A percentile compares a stretch with the other conserved stretches of the same genome.
Conservation (phyloP, 2,113 vertebrate genomes). For the Numenius arquata region DNA sequence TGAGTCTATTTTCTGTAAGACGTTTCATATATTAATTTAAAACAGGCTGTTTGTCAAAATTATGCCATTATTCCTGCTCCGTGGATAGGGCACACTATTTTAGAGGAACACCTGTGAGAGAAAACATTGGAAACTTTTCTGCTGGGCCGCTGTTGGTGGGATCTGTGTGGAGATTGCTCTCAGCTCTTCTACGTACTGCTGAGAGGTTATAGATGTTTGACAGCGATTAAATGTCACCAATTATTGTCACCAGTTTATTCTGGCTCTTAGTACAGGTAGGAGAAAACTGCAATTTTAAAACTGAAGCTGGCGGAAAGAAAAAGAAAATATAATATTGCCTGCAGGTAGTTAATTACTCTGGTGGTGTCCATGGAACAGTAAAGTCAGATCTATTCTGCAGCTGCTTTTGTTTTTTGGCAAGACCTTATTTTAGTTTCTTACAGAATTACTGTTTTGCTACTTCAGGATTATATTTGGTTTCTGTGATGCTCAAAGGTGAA, state of each 20-base stretch:
- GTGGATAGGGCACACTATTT: background rate
- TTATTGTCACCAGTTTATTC: background rate
- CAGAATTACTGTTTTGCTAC: background rate
- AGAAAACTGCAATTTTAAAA: background rate
- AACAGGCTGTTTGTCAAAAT: background rate
- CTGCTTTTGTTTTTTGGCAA: background rate
- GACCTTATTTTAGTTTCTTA: background rate
- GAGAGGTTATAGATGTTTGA: background rate
- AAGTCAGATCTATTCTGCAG: background rate
- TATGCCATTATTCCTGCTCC: background rate
- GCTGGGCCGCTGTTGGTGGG: background rate
- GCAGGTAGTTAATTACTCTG: background rate
- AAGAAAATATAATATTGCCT: background rate
- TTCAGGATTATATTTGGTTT: background rate
- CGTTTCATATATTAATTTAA: background rate
- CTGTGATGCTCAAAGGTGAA: background rate
- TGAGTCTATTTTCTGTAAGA: background rate
- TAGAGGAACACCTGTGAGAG: background rate
- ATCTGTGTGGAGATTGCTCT: background rate
- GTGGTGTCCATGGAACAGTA: background rate
- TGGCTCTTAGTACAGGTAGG: background rate
- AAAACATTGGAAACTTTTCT: background rate
- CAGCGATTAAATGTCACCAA: background rate
- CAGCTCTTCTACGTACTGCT: background rate
- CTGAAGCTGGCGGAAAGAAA: background rate